Evolutionary conservation across 1,140 invertebrate genomes (phyloP).

Genomic region (Drosophila orena): DNA sequence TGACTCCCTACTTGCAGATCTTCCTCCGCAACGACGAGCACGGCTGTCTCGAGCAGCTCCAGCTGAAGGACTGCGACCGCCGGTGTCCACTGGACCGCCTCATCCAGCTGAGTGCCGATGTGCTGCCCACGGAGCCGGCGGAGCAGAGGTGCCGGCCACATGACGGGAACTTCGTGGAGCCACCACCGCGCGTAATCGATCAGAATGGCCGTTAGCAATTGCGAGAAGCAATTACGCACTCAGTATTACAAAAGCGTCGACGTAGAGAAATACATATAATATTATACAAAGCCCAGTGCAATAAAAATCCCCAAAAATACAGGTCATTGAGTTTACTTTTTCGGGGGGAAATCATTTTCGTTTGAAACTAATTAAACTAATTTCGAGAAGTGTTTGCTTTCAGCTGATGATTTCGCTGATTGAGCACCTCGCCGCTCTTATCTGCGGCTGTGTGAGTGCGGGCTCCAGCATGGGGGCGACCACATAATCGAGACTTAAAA

Average conservation of each 20-base stretch:
- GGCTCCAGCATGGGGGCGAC: constrained; percentile 5
- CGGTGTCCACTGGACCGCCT: constrained; percentile 87
- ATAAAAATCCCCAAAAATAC: constrained; percentile 29
- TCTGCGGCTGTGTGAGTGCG: constrained; percentile 9
- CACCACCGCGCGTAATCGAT: constrained; percentile 84
- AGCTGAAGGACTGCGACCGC: constrained; percentile 87
- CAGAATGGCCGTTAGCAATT: constrained; percentile 41
- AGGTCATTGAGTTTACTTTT: constrained; percentile 20
- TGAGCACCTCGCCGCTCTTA: constrained; percentile 32
- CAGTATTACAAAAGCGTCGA: constrained; percentile 39
- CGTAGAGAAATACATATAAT: constrained; percentile 11
- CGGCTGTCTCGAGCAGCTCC: constrained; percentile 85
- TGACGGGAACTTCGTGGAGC: constrained; percentile 85
- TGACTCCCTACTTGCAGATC: constrained; percentile 80
- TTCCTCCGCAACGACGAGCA: constrained; percentile 87
- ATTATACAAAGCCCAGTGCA: constrained; percentile 7
- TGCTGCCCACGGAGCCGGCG: constrained; percentile 86
- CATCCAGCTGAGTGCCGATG: constrained; percentile 85
- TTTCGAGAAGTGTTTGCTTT: constrained; percentile 25
- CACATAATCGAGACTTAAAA: constrained; percentile 72
- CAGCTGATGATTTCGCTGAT: constrained; percentile 39
- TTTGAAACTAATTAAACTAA: constrained; percentile 40
- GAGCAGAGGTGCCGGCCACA: constrained; percentile 86
- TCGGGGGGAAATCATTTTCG: constrained; percentile 22
- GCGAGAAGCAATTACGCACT: constrained; percentile 5